phyloP scores from a whole-genome alignment of 2,888 invertebrate genomes.

The Herminia tarsipennalis region DNA sequence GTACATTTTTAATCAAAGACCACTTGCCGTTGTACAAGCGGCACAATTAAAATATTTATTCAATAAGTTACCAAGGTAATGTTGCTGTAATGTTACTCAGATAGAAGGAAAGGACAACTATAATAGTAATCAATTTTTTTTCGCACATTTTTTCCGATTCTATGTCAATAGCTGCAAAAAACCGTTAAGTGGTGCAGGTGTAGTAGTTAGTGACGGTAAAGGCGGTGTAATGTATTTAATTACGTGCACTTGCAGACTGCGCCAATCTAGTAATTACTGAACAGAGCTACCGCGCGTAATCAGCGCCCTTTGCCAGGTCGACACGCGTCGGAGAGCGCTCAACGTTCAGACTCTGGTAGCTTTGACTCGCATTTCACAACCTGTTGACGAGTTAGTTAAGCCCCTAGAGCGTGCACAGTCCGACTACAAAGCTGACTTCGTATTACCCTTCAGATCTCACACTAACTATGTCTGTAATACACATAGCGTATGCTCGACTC shows the following conservation, averaged over 20 bases:
- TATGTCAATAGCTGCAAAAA: neutral
- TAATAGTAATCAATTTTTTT: neutral
- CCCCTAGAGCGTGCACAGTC: slow-evolving; percentile 64
- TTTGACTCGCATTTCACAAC: slow-evolving; percentile 79
- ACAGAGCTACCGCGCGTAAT: slow-evolving; percentile 75
- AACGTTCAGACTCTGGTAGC: slow-evolving; percentile 64
- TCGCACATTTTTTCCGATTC: neutral
- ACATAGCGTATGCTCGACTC: neutral
- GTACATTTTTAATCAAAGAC: neutral
- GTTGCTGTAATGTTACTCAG: too few relatives aligned
- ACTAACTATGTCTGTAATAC: slow-evolving; percentile 1
- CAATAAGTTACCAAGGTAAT: too few relatives aligned
- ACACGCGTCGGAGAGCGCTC: slow-evolving; percentile 72
- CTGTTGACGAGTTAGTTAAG: slow-evolving; percentile 80
- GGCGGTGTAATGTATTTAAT: slow-evolving; percentile 78
- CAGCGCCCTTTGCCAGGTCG: slow-evolving; percentile 76
- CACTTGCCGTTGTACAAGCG: too few relatives aligned
- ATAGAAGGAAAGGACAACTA: neutral
- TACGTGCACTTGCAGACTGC: slow-evolving; percentile 75
- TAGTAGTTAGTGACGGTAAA: slow-evolving; percentile 48
- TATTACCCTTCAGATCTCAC: slow-evolving; percentile 17
- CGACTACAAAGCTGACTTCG: slow-evolving; percentile 61
- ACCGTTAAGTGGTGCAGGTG: neutral
- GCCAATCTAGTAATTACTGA: slow-evolving; percentile 81
- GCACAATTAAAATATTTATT: too few relatives aligned